Evolutionary conservation across 23 tunicate genomes (phyloP), one percentile per base, ranked within the genome.

Genomic region (Styela plicata): DNA sequence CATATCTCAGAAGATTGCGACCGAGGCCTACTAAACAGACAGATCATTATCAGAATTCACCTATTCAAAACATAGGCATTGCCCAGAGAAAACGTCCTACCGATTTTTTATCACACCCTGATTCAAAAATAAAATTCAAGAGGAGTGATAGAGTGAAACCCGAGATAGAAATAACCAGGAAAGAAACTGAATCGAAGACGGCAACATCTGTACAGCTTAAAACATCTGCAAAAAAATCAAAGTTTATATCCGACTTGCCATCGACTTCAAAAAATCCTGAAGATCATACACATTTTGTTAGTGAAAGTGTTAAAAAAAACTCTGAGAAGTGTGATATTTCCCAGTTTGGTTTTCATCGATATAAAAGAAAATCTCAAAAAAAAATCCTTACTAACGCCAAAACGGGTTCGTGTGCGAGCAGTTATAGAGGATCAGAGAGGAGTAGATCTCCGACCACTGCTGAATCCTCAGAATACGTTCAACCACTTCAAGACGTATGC

Each of bases 331-430:
- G n/a, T n/a, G n/a, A n/a, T 33, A 79, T 63, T 21, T 83, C 86
- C 2, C 92, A 80, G 25, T 87, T 84, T 2, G 79, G 79, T 74
- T 83, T 69, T 35, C 86, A 69, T 36, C 66, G 63, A 26, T 63
- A 77, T 53, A 87, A n/a, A n/a, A 33, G 53, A 25, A 73, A 21
- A 5, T 21, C 31, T 20, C 21, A 13, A 75, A 71, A 62, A 36
- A n/a, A 79, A 22, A 26, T 35, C 26, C 74, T 87, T 5, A 86
- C 78, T 78, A 70, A 83, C 63, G 63, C 81, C 95, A 91, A 91
- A 78, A 91, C 97, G 97, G 97, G 97, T 84, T 91, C 97, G 69
- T 91, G 97, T 44, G 90, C 89, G 87, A 86, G 85, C 78, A 52
- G 79, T 19, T 63, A 66, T 34, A 33, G 80, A 71, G 37, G 82